Percentiles rank a stretch among this genome's conserved stretches.
phyloP scores from a whole-genome alignment of 2,113 vertebrate species.

The Petaurus breviceps region DNA sequence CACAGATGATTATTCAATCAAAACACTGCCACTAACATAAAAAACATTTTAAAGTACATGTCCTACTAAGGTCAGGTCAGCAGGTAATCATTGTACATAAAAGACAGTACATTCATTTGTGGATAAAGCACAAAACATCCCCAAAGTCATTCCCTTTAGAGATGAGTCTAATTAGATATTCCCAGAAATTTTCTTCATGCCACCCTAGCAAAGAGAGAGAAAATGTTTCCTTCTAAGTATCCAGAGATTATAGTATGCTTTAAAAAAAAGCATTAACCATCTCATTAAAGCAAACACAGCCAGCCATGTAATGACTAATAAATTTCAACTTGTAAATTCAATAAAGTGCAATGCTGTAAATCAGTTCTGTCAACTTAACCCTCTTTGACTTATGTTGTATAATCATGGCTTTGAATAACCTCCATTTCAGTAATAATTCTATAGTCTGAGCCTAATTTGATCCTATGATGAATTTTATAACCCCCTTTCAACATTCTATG shows the following conservation, averaged over 20 bases:
- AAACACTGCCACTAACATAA: background rate
- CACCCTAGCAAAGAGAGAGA: background rate
- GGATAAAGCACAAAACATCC: background rate
- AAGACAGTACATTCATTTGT: rapidly evolving
- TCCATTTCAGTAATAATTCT: background rate
- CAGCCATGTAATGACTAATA: no score
- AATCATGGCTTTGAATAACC: background rate
- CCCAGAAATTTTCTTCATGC: background rate
- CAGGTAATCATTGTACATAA: background rate
- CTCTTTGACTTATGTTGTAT: rapidly evolving
- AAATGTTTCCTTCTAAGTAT: background rate
- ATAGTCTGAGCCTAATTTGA: background rate
- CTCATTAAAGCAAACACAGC: background rate
- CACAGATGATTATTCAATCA: background rate
- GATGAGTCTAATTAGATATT: background rate
- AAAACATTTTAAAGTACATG: background rate
- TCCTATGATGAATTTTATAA: background rate
- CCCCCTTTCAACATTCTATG: background rate
- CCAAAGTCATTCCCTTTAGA: background rate
- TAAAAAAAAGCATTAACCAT: background rate
- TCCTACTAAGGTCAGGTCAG: background rate
- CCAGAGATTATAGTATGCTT: background rate
- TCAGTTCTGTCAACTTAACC: no score
- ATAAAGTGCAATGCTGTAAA: background rate
- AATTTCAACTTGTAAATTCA: background rate